These are phyloP conservation scores for Atethmia centrago DNA, from an alignment of 2,888 invertebrate species.

Conservation along the genomic window DNA sequence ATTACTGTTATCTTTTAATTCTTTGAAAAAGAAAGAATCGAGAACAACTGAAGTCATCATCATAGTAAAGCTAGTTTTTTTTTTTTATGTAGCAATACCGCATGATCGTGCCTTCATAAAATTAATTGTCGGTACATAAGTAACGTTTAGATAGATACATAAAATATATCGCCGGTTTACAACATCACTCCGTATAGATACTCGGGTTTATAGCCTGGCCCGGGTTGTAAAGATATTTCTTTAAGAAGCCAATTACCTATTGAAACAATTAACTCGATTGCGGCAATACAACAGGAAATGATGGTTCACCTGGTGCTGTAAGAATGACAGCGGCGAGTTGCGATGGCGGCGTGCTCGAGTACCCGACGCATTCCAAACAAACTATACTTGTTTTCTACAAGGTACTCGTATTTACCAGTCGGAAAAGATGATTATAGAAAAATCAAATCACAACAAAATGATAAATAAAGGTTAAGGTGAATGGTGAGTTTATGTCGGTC, in stretches of 20 bases:
- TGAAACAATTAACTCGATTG: conserved; percentile 68
- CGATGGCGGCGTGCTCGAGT: conserved; percentile 27
- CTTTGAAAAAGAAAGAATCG: neutral
- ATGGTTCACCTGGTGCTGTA: conserved; percentile 53
- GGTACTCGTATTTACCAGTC: conserved; percentile 20
- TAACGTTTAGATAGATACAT: conserved; percentile 51
- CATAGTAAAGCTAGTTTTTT: conserved; percentile 3
- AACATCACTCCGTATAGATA: conserved; percentile 33
- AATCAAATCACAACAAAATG: neutral
- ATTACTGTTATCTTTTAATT: conserved; percentile 4
- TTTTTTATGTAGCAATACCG: conserved; percentile 22
- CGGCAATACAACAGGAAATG: conserved; percentile 66
- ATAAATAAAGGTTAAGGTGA: neutral
- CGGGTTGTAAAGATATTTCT: conserved; percentile 61
- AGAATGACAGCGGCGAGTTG: conserved; percentile 53
- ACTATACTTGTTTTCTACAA: conserved; percentile 19
- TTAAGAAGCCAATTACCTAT: conserved; percentile 64
- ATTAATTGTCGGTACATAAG: conserved; percentile 31
- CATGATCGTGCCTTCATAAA: conserved; percentile 52
- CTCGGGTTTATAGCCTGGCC: conserved; percentile 38
- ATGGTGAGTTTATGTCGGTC: neutral
- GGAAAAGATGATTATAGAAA: neutral
- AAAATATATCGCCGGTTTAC: conserved; percentile 40
- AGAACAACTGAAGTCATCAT: neutral
- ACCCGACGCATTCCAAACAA: conserved; percentile 42